Conservation (phyloP, 2,797 vertebrate species). For the Pangasius sanitwongsei region DNA sequence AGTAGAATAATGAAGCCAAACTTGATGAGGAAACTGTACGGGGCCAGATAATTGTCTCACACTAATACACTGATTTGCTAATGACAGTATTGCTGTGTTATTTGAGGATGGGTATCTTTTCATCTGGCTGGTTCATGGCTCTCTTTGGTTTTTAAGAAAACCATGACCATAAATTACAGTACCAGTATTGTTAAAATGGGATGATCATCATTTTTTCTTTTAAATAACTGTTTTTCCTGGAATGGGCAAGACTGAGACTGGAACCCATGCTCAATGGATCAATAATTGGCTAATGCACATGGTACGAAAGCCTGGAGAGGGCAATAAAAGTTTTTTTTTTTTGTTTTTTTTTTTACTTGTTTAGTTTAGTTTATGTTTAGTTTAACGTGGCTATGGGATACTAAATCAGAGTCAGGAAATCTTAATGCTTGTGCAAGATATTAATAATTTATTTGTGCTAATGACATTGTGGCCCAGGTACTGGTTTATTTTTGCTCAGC, state of each 20-base stretch:
- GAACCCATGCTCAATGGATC: background rate
- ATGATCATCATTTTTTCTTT: no score
- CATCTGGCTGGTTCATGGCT: background rate
- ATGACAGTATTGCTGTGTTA: background rate
- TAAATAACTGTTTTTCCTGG: no score
- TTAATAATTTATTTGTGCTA: no score
- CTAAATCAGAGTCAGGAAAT: no score
- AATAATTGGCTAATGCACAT: background rate
- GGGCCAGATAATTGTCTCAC: background rate
- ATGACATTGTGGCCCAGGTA: no score
- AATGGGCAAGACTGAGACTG: background rate
- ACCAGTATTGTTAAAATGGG: no score
- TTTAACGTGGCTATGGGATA: no score
- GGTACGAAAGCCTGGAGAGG: background rate
- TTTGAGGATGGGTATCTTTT: background rate
- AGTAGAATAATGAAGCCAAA: background rate
- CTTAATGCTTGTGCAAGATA: no score
- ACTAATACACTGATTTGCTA: background rate
- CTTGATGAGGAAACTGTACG: background rate
- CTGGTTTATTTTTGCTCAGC: no score
- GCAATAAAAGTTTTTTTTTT: no score
- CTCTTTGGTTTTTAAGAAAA: background rate
- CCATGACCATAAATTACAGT: background rate
- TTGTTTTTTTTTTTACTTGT: no score
- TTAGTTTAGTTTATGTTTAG: no score